Evolutionary conservation across 2,797 vertebrate species (phyloP).

Genomic region (Pipistrellus pipistrellus): DNA sequence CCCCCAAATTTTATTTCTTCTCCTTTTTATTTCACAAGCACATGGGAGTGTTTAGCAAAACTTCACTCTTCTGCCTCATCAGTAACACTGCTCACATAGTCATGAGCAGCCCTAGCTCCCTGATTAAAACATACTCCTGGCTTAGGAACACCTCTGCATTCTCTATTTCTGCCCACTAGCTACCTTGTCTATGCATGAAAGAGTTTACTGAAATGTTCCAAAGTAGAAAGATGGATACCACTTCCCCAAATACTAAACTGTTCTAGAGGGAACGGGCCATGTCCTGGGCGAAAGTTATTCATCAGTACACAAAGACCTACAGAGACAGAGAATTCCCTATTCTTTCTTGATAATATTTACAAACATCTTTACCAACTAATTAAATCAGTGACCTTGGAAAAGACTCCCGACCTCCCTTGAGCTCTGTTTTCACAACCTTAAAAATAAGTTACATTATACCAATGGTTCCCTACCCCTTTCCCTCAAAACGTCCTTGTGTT

Average conservation of each 20-base stretch:
- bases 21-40: neutral
- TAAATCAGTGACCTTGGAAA: slow-evolving; percentile 44
- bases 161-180: neutral
- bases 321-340: neutral
- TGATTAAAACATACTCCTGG: neutral
- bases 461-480: neutral
- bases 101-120: neutral
- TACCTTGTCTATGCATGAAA: neutral
- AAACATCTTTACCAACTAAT: neutral
- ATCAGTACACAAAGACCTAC: too few relatives aligned
- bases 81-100: neutral
- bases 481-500: neutral
- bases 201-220: neutral
- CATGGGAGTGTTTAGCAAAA: neutral
- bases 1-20: neutral
- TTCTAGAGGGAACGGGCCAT: neutral
- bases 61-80: neutral
- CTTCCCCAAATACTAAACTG: too few relatives aligned
- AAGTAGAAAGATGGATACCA: rapidly evolving
- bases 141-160: neutral
- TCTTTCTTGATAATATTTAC: neutral
- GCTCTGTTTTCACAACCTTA: slow-evolving; percentile 35
- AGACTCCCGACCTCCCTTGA: neutral
- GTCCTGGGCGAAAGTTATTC: neutral
- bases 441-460: neutral